Percentiles rank a stretch among this genome's conserved stretches.
These are phyloP conservation scores for Anabacerthia variegaticeps DNA, from an alignment of 2,797 vertebrate genomes.

Conservation along the genomic window DNA sequence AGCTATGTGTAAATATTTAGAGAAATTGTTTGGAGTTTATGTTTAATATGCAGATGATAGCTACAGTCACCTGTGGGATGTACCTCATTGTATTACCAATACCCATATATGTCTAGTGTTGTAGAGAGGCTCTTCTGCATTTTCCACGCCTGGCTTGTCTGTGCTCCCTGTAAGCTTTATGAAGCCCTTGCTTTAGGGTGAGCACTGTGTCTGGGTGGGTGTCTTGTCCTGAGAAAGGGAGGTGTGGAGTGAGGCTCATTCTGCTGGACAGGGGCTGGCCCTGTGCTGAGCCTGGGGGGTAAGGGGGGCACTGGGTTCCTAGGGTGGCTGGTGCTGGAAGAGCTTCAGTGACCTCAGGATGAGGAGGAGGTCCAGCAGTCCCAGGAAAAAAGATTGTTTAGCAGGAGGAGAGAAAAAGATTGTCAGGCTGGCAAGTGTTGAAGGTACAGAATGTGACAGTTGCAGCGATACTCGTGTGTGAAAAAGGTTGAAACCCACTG, in stretches of 20 bases:
- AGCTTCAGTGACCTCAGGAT: neutral
- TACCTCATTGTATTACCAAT: neutral
- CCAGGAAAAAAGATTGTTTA: neutral
- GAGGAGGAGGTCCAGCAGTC: neutral
- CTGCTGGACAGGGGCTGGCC: neutral
- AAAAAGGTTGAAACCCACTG: neutral
- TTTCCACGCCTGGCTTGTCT: neutral
- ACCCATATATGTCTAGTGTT: neutral
- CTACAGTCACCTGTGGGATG: neutral
- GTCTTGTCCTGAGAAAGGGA: neutral
- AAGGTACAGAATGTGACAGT: neutral
- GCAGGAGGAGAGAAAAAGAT: neutral
- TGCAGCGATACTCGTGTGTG: rapidly evolving
- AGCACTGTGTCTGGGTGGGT: neutral
- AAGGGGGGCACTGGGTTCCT: rapidly evolving
- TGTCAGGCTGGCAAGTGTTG: neutral
- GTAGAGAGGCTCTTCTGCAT: neutral
- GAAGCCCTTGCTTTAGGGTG: neutral
- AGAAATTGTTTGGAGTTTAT: neutral
- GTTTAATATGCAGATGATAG: neutral
- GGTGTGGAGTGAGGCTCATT: neutral
- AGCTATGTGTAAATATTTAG: neutral
- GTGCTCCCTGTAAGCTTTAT: neutral
- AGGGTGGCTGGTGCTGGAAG: neutral
- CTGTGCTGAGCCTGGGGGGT: neutral